Evolutionary conservation across 2,888 invertebrate genomes (phyloP), one percentile per base, ranked within the genome.

Genomic region (Metellina segmentata): DNA sequence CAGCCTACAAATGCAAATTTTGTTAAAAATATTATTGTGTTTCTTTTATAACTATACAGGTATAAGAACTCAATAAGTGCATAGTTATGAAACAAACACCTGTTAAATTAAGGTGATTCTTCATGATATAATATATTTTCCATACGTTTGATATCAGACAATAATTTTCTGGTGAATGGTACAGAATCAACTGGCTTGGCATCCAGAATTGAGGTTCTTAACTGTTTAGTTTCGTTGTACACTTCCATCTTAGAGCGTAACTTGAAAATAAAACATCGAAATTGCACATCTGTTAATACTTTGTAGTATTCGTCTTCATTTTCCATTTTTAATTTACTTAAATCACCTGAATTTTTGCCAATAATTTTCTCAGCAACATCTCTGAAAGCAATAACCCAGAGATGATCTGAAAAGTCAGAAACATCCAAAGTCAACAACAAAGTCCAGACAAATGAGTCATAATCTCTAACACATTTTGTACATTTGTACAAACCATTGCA

Each of bases 381-480:
- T 89, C 97, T 97, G 95, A 99, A 99, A 93, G 97, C 97, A 1
- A 98, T 98, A 9, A 97, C 96, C 97, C 99, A 99, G 93, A 97
- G 97, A 95, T 97, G 97, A 82, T 97, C 98, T 0, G 98, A 97
- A 95, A 96, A 97, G 95, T 99, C 99, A 0, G 97, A 97, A 87
- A 99, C 96, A 94, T 85, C 71, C 9, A 92, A 13, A 94, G 96
- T 96, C 49, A 98, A 95, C 86, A 99, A 95, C 93, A 98, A 95
- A 74, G 98, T 96, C 95, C 98, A 98, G 94, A 97, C 98, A 95
- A 97, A 99, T 94, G 97, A 97, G 0, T 97, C 97, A 94, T 96
- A 97, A 93, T 98, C 97, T 88, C 96, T 96, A 94, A 97, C 96
- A 95, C 99, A 99, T 95, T 99, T 99, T 95, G 99, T 99, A 95